Base-by-base conservation (phyloP, 2,888 invertebrate genomes). In the Macaria notata region DNA sequence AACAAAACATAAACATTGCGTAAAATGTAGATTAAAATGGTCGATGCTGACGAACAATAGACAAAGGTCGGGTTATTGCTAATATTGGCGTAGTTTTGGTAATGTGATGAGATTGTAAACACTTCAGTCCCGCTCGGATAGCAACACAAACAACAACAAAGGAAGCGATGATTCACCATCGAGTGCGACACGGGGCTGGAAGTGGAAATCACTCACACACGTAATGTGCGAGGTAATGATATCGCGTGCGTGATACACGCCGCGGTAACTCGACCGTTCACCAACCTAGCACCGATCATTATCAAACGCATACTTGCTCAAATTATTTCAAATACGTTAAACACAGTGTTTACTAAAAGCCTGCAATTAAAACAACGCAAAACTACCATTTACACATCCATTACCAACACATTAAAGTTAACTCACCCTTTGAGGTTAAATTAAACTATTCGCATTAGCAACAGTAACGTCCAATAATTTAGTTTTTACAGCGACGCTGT, bases 151-250 rank as follows among this genome's bases (percentile, higher is more conserved):
- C 59, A 62, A 64, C 59, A 66, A 64, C 60, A 66, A 70, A 62
- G 66, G 62, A 72, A 66, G 60, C 67, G 69, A 71, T 76, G 76
- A 79, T 72, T 82, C 76, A 79, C 73, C 65, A 67, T 68, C 63
- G 64, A 58, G 62, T 60, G 64, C 62, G 57, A 48, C 9, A 56
- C 49, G 51, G 60, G 58, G 44, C 44, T 50, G 44, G 50, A 57
- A 72, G 71, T 73, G 76, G 74, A 83, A 81, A 78, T 72, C 72
- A 77, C 72, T 72, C 70, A 66, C 64, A 62, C 61, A 51, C 59
- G 59, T 66, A 78, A 73, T 72, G 66, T 71, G 63, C 70, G 66
- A 73, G 68, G 65, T 72, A 75, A 76, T 71, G 65, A 72, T 74
- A 67, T 78, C 63, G 79, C 80, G 79, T 81, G 78, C 69, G 65